Conservation (phyloP, 2,797 vertebrate genomes). For the Austrolebias charrua region DNA sequence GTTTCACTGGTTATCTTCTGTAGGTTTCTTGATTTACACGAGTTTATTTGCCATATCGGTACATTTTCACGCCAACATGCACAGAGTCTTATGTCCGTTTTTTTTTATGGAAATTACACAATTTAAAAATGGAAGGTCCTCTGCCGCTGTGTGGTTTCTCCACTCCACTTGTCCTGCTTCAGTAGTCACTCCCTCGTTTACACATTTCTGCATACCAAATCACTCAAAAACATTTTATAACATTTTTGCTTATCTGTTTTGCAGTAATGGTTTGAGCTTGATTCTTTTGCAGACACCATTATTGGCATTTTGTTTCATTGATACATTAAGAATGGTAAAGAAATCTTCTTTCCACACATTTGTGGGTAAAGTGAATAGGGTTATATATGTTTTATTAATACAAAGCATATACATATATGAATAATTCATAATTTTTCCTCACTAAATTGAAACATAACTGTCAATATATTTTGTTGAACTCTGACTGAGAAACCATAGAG, state of each 20-base stretch:
- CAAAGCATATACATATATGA: neutral
- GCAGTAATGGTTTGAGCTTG: neutral
- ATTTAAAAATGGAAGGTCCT: neutral
- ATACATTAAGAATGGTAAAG: neutral
- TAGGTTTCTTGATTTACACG: slow-evolving; percentile 6
- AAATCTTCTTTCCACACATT: neutral
- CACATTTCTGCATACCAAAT: neutral
- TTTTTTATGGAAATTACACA: too few species aligned
- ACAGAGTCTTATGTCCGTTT: neutral
- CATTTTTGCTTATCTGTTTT: neutral
- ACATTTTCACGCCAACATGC: neutral
- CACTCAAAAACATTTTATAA: neutral
- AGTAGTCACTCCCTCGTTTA: neutral
- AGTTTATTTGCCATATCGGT: slow-evolving; percentile 9
- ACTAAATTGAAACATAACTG: too few species aligned
- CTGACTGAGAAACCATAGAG: slow-evolving; percentile 48
- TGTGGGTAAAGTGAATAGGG: slow-evolving; percentile 5
- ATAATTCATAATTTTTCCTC: too few species aligned
- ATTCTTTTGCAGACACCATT: neutral
- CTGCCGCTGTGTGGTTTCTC: neutral
- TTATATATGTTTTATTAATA: slow-evolving; percentile 12
- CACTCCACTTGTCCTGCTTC: neutral
- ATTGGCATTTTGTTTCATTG: neutral
- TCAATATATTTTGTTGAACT: slow-evolving; percentile 15
- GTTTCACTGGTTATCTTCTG: neutral